phyloP scores from a whole-genome alignment of 2,888 invertebrate species.

The Drosophila vallismaia region DNA sequence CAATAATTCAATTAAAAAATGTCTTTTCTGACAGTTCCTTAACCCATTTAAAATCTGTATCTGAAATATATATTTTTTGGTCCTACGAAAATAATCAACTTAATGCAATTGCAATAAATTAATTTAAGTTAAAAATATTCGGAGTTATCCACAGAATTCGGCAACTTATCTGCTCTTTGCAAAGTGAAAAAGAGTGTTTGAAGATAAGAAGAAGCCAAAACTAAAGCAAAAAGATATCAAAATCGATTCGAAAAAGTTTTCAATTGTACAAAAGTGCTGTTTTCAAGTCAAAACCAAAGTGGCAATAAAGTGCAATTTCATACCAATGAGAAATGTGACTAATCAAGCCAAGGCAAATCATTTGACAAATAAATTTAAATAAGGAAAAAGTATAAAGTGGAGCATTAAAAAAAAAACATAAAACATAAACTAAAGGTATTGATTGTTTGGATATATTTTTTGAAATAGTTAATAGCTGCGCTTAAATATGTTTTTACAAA shows the following conservation, averaged over 20 bases:
- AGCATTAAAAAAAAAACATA: slow-evolving; percentile 20
- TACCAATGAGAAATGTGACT: slow-evolving; percentile 72
- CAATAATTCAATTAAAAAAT: slow-evolving; percentile 6
- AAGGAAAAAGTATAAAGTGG: slow-evolving; percentile 18
- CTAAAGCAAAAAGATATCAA: slow-evolving; percentile 8
- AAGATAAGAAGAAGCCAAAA: slow-evolving; percentile 19
- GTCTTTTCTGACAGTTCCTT: neutral
- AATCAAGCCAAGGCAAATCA: slow-evolving; percentile 52
- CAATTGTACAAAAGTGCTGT: slow-evolving; percentile 3
- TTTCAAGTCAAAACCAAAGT: slow-evolving; percentile 13
- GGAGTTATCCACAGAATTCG: slow-evolving; percentile 44
- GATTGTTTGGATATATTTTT: slow-evolving; percentile 4
- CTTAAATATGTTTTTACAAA: slow-evolving; percentile 9
- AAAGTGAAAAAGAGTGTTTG: slow-evolving; percentile 45
- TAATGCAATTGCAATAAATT: neutral
- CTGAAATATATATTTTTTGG: neutral
- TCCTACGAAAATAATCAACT: neutral
- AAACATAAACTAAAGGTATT: slow-evolving; percentile 24
- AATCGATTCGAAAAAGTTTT: slow-evolving; percentile 15
- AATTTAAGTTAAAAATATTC: neutral
- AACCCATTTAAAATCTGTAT: neutral
- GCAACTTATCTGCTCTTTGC: slow-evolving; percentile 43
- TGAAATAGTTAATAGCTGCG: slow-evolving; percentile 36
- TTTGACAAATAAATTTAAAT: slow-evolving; percentile 32
- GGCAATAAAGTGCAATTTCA: slow-evolving; percentile 38